A percentile compares a stretch with the other conserved stretches of the same genome.
Evolutionary conservation across 2,113 vertebrate genomes (phyloP).

Genomic region (Bujurquina vittata): DNA sequence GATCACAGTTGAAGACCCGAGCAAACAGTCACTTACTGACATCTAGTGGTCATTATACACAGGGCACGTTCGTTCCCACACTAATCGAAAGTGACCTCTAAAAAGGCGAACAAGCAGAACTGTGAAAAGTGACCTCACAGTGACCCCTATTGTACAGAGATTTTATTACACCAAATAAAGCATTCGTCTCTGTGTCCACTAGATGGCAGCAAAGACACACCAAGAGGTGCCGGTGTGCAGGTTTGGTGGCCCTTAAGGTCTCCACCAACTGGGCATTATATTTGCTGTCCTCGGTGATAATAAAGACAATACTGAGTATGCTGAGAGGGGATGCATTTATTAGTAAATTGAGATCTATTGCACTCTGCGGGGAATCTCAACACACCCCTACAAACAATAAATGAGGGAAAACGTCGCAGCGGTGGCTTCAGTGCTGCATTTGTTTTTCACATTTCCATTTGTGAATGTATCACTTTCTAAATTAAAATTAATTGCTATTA

Average conservation of each 20-base stretch:
- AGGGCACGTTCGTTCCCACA: conserved; percentile 16
- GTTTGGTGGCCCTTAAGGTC: background rate
- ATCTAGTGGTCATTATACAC: conserved; percentile 48
- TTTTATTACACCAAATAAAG: conserved; percentile 4
- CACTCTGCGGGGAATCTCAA: conserved; percentile 7
- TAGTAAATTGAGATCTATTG: conserved; percentile 48
- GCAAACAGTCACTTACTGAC: conserved; percentile 24
- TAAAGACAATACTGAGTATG: conserved; percentile 19
- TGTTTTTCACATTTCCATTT: conserved; percentile 15
- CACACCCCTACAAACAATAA: conserved; percentile 23
- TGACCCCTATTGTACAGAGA: conserved; percentile 45
- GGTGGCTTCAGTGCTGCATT: background rate
- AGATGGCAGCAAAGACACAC: conserved; percentile 64
- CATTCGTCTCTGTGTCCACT: background rate
- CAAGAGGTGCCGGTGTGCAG: background rate
- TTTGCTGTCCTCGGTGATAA: conserved; percentile 26
- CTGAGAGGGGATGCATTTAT: conserved; percentile 26
- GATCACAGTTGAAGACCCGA: background rate
- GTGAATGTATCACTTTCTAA: conserved; percentile 21
- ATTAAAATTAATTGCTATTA: background rate
- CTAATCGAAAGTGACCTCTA: conserved; percentile 11
- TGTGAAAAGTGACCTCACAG: conserved; percentile 31
- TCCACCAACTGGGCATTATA: background rate
- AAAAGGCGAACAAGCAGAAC: conserved; percentile 6
- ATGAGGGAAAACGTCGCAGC: conserved; percentile 20